Evolutionary conservation across 2,113 vertebrate genomes (phyloP), one percentile per base, ranked within the genome.

Genomic region (Serinus canaria): DNA sequence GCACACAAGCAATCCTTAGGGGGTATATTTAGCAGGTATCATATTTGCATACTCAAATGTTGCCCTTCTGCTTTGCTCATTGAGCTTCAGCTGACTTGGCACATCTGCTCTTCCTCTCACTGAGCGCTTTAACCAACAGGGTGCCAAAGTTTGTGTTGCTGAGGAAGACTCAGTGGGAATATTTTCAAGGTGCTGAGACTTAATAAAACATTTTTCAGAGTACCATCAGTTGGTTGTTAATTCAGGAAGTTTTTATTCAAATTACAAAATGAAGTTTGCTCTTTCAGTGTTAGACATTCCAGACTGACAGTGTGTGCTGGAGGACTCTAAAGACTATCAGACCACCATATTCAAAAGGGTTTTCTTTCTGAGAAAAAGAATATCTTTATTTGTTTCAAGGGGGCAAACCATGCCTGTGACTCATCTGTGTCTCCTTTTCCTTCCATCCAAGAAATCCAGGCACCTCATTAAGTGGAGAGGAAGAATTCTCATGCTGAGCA

Each of bases 101-200:
- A 91, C 69, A 93, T 89, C 73, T 93, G 64, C n/a, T 81, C 79
- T 77, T 86, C 30, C 47, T 92, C 73, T 68, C 66, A n/a, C 70
- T 59, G 81, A 87, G 47, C 68, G 22, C 83, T 88, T 88, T 47
- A 92, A 86, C 59, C 72, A 93, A 47, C 47, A 46, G 72, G 53
- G 52, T 88, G 68, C 78, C 82, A 89, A 81, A 86, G 19, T 16
- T 47, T 67, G 33, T 83, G 56, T 4, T 83, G 30, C 47, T 88
- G 17, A 85, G 82, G 46, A 84, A 73, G 78, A 66, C 24, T 58
- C 63, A n/a, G 63, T 53, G 27, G 30, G 76, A 93, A 74, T 86
- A 77, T 68, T 88, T 83, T 83, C 0, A 1, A 78, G 90, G 22
- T 83, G 6, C 50, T 67, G 39, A 49, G 63, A 75, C 23, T 67